phyloP scores from a whole-genome alignment of 2,113 vertebrate species.

The Ptyas mucosa region DNA sequence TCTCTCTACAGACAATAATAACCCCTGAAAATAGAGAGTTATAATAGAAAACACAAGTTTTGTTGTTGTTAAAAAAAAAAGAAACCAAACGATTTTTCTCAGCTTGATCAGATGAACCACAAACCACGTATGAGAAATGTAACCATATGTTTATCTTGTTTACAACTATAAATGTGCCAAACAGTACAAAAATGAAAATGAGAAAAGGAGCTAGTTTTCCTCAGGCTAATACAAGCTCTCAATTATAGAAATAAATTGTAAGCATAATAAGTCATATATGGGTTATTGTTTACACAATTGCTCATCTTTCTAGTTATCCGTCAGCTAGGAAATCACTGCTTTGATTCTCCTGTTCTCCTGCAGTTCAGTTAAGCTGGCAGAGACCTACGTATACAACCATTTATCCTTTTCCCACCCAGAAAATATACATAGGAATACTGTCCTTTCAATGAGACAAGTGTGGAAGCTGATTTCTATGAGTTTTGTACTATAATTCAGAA shows the following conservation, averaged over 20 bases:
- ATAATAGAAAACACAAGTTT: conserved; percentile 11
- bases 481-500: background rate
- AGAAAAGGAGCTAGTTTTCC: conserved; percentile 4
- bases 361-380: background rate
- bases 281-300: background rate
- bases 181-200: conserved; percentile 11
- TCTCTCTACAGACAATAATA: conserved; percentile 19
- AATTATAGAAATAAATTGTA: conserved; percentile 14
- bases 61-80: background rate
- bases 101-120: conserved; percentile 39
- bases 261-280: background rate
- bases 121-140: conserved; percentile 43
- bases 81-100: conserved; percentile 11
- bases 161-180: conserved; percentile 26
- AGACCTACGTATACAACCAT: background rate
- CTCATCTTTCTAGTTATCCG: background rate
- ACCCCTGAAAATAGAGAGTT: conserved; percentile 20
- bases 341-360: background rate
- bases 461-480: background rate
- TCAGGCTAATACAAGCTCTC: conserved; percentile 3
- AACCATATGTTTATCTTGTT: conserved; percentile 34
- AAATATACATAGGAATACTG: background rate
- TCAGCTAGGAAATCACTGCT: background rate
- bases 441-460: background rate
- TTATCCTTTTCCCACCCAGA: background rate